Evolutionary conservation across 1,140 invertebrate species (phyloP).

Genomic region (Cherax destructor): DNA sequence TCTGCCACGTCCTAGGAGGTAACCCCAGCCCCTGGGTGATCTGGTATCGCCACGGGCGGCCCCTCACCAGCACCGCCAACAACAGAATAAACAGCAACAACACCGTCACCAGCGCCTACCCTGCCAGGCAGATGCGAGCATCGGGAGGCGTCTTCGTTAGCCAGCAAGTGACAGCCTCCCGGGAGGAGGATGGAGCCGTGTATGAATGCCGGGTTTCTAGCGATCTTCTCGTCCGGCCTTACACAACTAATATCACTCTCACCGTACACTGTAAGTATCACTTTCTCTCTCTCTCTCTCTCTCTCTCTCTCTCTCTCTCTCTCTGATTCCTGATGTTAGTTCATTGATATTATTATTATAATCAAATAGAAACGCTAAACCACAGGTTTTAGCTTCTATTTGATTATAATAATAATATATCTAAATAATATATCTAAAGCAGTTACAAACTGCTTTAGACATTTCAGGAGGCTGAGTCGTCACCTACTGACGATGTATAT

Average conservation of each 20-base stretch:
- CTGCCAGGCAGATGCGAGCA: slow-evolving; percentile 9
- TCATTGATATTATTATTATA: no score
- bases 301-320: no score
- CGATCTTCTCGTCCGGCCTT: not conserved
- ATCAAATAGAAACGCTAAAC: no score
- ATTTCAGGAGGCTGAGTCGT: no score
- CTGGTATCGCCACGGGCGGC: slow-evolving; percentile 41
- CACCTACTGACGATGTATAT: no score
- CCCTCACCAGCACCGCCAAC: slow-evolving; percentile 6
- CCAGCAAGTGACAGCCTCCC: slow-evolving; percentile 31
- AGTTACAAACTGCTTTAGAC: no score
- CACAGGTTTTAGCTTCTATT: no score
- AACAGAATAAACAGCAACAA: slow-evolving; percentile 7
- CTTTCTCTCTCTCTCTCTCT: not conserved
- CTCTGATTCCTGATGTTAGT: no score
- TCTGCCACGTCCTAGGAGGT: slow-evolving; percentile 52
- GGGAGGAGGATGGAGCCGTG: slow-evolving; percentile 37
- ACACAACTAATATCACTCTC: slow-evolving; percentile 32
- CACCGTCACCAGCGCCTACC: slow-evolving; percentile 34
- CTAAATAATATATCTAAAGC: no score
- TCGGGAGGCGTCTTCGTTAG: slow-evolving; percentile 44
- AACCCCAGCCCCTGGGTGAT: slow-evolving; percentile 39
- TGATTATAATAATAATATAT: no score
- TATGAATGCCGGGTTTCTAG: slow-evolving; percentile 35
- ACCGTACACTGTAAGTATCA: slow-evolving; percentile 35